Evolutionary conservation across 2,888 invertebrate species (phyloP), one percentile per base, ranked within the genome.

Genomic region (Sinodicranocentrus sp.): DNA sequence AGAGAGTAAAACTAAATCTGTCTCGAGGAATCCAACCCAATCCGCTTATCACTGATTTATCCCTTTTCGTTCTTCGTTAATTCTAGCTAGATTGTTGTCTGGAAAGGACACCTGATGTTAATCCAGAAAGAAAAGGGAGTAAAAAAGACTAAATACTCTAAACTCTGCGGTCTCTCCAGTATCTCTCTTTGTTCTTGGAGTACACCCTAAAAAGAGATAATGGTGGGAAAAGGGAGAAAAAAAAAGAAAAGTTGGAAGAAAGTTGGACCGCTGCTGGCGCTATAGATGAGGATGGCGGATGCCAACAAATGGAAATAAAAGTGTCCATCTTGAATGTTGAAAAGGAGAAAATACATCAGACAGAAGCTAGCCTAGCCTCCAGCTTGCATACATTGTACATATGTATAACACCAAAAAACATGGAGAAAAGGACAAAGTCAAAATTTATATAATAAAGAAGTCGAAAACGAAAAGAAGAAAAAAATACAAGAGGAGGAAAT

Each of bases 21-120:
- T 76, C 54, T n/a, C 6, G 61, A 43, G 28, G 52, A 75, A 59
- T 76, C 75, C 71, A 59, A 77, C 43, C 52, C 68, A 83, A 83
- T 83, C 82, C 76, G 82, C 76, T 83, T 83, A 83, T 54, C 76
- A 76, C 70, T 70, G 76, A 83, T 83, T 83, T 76, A 83, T 83
- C 82, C 82, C 65, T 28, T 77, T 76, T 76, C 82, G 65, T 71
- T 83, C 76, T 33, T 65, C 39, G 70, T 65, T 68, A 75, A 82
- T 76, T 68, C 75, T 57, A 52, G 82, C 73, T 75, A 52, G 70
- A 82, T 76, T 68, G 75, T 68, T 48, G 75, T 75, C 82, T 68
- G 75, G 21, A 61, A 61, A 67, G 70, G 70, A 82, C 82, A 82
- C 82, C 82, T 82, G 82, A 82, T 82, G 82, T 82, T 82, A 76